phyloP scores from a whole-genome alignment of 2,113 vertebrate species.

The Herpailurus yagouaroundi region DNA sequence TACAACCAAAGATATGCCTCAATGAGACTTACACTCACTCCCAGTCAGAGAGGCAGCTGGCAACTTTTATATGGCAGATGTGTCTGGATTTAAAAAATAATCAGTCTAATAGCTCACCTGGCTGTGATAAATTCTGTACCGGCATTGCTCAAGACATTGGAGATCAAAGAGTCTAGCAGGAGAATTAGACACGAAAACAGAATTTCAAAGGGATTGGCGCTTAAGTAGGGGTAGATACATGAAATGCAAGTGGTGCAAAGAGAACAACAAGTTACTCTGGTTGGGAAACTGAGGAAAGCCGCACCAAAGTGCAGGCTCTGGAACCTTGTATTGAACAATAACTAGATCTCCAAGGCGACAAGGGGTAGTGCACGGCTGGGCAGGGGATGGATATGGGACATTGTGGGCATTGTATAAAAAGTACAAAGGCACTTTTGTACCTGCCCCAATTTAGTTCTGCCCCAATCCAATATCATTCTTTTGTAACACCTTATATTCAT shows the following conservation, averaged over 20 bases:
- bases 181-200: neutral
- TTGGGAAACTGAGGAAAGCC: neutral
- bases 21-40: neutral
- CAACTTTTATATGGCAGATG: neutral
- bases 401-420: neutral
- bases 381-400: neutral
- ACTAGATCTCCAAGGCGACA: neutral
- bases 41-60: neutral
- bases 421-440: neutral
- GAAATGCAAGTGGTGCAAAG: neutral
- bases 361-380: neutral
- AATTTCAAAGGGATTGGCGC: neutral
- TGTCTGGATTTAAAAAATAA: neutral
- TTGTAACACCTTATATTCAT: neutral
- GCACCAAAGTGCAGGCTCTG: neutral
- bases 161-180: neutral
- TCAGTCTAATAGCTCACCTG: neutral
- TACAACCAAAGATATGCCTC: neutral
- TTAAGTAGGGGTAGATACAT: neutral
- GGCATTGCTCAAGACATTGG: neutral
- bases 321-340: neutral
- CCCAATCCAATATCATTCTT: neutral
- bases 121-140: neutral
- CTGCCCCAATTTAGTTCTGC: neutral
- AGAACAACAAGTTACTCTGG: neutral